Percentiles rank a stretch among this genome's conserved stretches.
Evolutionary conservation across 1,140 invertebrate species (phyloP).

Genomic region (Aphelinus certus): DNA sequence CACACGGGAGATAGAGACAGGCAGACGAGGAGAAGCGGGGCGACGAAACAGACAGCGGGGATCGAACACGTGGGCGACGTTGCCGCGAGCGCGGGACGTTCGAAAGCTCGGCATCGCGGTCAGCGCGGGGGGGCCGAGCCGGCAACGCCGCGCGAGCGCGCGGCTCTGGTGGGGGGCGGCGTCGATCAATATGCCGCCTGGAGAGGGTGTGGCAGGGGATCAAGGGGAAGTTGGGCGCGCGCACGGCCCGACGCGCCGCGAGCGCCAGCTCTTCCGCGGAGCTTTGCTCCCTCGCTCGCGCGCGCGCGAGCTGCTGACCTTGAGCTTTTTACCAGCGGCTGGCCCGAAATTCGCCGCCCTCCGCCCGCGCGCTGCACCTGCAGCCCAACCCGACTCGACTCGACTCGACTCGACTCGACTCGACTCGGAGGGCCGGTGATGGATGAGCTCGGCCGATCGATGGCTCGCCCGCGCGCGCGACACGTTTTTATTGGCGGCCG

Average conservation of each 20-base stretch:
- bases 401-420: too few relatives aligned
- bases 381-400: too few relatives aligned
- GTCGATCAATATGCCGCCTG: slow-evolving; percentile 58
- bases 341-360: not conserved
- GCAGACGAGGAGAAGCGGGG: too few relatives aligned
- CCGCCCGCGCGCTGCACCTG: too few relatives aligned
- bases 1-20: too few relatives aligned
- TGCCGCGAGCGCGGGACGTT: slow-evolving; percentile 8
- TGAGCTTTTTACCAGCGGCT: slow-evolving; percentile 45
- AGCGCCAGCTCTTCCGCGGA: slow-evolving; percentile 19
- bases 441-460: too few relatives aligned
- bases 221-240: slow-evolving; percentile 47
- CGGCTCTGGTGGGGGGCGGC: slow-evolving; percentile 38
- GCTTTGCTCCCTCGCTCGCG: not conserved
- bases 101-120: not conserved
- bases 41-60: too few relatives aligned
- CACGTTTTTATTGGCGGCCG: too few relatives aligned
- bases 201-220: slow-evolving; percentile 56
- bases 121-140: slow-evolving; percentile 11
- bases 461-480: too few relatives aligned
- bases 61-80: not conserved
- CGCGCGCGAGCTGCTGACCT: slow-evolving; percentile 43
- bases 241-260: slow-evolving; percentile 25
- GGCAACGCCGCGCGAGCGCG: slow-evolving; percentile 42
- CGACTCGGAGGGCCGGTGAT: too few relatives aligned